Percentiles rank a stretch among this genome's conserved stretches.
Conservation (phyloP, 2,888 invertebrate genomes). For the Rhodophaea formosa region DNA sequence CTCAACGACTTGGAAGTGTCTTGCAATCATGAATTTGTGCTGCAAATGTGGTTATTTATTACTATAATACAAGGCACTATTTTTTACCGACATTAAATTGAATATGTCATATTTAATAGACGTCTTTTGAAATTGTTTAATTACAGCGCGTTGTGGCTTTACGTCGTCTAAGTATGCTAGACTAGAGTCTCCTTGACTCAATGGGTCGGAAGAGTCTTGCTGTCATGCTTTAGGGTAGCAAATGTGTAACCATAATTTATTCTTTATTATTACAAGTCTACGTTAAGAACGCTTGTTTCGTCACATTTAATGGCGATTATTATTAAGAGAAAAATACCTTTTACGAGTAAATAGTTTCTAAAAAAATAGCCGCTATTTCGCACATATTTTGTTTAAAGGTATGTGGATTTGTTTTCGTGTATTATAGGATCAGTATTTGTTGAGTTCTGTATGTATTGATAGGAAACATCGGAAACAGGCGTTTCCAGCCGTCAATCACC, state of each 20-base stretch:
- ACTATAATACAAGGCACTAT: background rate
- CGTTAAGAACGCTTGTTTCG: too few relatives aligned
- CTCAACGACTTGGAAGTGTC: background rate
- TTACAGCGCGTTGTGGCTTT: background rate
- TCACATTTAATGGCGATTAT: too few relatives aligned
- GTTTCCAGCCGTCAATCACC: background rate
- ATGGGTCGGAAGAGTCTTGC: background rate
- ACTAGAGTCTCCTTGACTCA: background rate
- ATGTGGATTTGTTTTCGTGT: too few relatives aligned
- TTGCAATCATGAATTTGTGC: background rate
- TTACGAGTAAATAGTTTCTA: too few relatives aligned
- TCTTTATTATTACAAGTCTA: too few relatives aligned
- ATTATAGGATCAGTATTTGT: too few relatives aligned
- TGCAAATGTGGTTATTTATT: background rate
- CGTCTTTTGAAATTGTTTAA: slow-evolving; percentile 7
- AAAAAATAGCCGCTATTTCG: too few relatives aligned
- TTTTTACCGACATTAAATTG: background rate
- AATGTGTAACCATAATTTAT: too few relatives aligned
- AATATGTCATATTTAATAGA: too few relatives aligned
- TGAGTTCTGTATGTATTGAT: too few relatives aligned
- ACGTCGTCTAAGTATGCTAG: background rate
- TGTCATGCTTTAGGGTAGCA: background rate
- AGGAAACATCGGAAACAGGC: background rate
- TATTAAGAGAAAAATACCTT: too few relatives aligned
- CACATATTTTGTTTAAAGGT: too few relatives aligned